These are phyloP conservation scores for Verasper variegatus DNA, from an alignment of 2,113 vertebrate genomes.

Conservation along the genomic window DNA sequence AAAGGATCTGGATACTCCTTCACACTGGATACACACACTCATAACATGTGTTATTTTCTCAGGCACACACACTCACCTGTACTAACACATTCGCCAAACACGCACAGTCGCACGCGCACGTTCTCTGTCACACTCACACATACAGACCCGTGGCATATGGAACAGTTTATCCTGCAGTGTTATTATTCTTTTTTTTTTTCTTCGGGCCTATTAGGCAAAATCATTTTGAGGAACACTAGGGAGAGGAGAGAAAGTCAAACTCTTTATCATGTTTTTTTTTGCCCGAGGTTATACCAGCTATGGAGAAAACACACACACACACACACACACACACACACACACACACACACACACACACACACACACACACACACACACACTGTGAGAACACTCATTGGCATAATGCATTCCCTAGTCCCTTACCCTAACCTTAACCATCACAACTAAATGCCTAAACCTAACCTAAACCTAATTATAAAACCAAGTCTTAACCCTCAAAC, in stretches of 20 bases:
- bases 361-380: too few species aligned
- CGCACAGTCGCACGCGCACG: neutral
- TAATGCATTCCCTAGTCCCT: too few species aligned
- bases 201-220: slow-evolving; percentile 72
- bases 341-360: too few species aligned
- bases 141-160: slow-evolving; percentile 69
- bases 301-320: slow-evolving; percentile 3
- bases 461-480: too few species aligned
- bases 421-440: too few species aligned
- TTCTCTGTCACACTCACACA: neutral
- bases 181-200: slow-evolving; percentile 57
- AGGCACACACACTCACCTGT: slow-evolving; percentile 33
- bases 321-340: too few species aligned
- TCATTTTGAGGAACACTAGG: slow-evolving; percentile 57
- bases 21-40: too few species aligned
- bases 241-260: slow-evolving; percentile 55
- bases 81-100: slow-evolving; percentile 29
- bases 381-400: too few species aligned
- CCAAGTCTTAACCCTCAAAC: too few species aligned
- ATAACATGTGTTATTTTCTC: slow-evolving; percentile 9
- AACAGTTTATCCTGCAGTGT: slow-evolving; percentile 77
- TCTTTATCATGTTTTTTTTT: slow-evolving; percentile 65
- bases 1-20: neutral
- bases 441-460: too few species aligned
- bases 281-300: slow-evolving; percentile 48